phyloP scores from a whole-genome alignment of 2,797 vertebrate species.

The Rachycentron canadum region DNA sequence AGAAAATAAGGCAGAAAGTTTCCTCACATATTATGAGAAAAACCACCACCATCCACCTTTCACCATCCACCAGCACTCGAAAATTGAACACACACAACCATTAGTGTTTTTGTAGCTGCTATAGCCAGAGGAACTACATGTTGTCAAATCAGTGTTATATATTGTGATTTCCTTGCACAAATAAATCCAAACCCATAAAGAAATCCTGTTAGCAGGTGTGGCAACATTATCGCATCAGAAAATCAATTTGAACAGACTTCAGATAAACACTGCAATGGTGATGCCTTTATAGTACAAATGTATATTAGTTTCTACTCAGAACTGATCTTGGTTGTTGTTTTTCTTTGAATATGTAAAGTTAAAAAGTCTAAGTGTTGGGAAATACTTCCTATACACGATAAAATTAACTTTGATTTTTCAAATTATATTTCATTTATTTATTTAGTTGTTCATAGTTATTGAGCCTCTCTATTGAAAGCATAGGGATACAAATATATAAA shows the following conservation, averaged over 20 bases:
- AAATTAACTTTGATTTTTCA: too few relatives aligned
- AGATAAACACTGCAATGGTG: not conserved
- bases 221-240: not conserved
- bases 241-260: not conserved
- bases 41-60: not conserved
- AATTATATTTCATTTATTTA: too few relatives aligned
- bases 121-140: not conserved
- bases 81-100: constrained; percentile 14
- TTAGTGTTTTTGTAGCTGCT: too few relatives aligned
- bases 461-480: too few relatives aligned
- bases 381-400: not conserved
- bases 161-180: not conserved
- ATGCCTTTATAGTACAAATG: not conserved
- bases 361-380: not conserved
- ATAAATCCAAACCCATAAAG: not conserved
- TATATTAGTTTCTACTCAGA: not conserved
- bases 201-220: not conserved
- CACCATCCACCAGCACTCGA: not conserved
- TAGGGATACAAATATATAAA: too few relatives aligned
- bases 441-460: too few relatives aligned
- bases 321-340: not conserved
- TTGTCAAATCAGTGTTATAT: not conserved
- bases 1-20: not conserved
- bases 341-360: not conserved
- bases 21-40: constrained; percentile 9